Evolutionary conservation across 2,888 invertebrate genomes (phyloP), one percentile per base, ranked within the genome.

Genomic region (Achlya flavicornis): DNA sequence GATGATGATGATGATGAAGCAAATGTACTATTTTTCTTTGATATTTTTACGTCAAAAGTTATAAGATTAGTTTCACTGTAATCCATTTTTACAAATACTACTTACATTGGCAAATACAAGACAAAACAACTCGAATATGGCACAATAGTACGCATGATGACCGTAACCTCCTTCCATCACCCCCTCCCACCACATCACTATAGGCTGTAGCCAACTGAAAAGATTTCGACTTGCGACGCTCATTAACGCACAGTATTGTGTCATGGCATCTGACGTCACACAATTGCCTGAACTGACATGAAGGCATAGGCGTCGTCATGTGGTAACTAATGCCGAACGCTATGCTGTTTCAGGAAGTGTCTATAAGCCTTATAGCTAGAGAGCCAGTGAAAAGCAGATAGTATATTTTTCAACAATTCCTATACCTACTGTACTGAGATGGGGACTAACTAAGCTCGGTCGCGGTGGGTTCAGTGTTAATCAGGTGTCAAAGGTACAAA

Each of bases 111-210:
- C 38, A 48, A 48, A 48, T 12, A 14, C 6, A 19, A 19, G 19
- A 53, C 2, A 53, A 53, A 53, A 19, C 16, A 10, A 53, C 16
- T 1, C 16, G 4, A 41, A 41, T 41, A 19, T 53, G n/a, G 7
- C 19, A 53, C 53, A 19, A 53, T 53, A 53, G 48, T 48, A 16
- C 53, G 53, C 53, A 53, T 16, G 46, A 48, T 53, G 53, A 53
- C 53, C 16, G 19, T 53, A 6, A 48, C 48, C 53, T 19, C 19
- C 53, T 53, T 53, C 7, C 46, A n/a, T n/a, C 19, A 19, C 14
- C 10, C 19, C 19, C 48, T 14, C 4, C 16, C 53, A 3, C 53
- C 8, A n/a, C 19, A 10, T 10, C 53, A 53, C 16, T 53, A 10
- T 19, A 53, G 53, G 6, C 19, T 1, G 10, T 53, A 19, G 10